These are phyloP conservation scores for Drosophila parabipectinata DNA, from an alignment of 1,140 invertebrate species.

Conservation along the genomic window DNA sequence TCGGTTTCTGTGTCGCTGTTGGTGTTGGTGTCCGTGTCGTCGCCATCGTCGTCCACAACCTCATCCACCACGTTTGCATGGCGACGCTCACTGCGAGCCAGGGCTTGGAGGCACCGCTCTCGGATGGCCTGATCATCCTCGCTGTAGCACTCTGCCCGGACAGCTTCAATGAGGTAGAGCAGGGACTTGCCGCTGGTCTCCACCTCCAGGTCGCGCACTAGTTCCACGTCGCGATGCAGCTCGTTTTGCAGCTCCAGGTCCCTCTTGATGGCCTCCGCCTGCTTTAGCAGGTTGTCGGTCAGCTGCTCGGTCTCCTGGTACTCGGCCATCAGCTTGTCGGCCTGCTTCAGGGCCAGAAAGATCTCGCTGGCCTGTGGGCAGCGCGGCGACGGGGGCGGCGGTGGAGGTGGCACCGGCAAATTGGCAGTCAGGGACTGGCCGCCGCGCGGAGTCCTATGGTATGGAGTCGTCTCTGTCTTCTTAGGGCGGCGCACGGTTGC, in stretches of 20 bases:
- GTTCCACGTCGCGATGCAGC: constrained; percentile 39
- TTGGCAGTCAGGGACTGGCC: constrained; percentile 5
- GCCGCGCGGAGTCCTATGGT: background rate
- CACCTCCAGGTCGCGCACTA: constrained; percentile 53
- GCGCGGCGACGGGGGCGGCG: constrained; percentile 61
- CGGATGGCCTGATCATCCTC: background rate
- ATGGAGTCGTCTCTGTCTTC: background rate
- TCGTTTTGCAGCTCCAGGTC: constrained; percentile 30
- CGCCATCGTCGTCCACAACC: background rate
- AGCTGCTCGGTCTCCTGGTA: constrained; percentile 39
- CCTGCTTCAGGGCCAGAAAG: constrained; percentile 5
- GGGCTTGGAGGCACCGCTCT: background rate
- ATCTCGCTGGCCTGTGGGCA: constrained; percentile 20
- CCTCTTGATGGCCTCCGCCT: constrained; percentile 37
- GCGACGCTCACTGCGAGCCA: constrained; percentile 1
- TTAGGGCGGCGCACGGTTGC: background rate
- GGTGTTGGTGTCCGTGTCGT: background rate
- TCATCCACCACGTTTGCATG: background rate
- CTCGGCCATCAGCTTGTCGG: constrained; percentile 23
- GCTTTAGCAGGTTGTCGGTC: constrained; percentile 23
- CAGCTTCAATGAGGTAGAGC: constrained; percentile 7
- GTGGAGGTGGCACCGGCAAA: constrained; percentile 30
- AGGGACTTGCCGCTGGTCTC: constrained; percentile 35
- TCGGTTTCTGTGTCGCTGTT: background rate
- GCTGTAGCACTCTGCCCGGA: constrained; percentile 13